These are phyloP conservation scores for Meloidogyne hapla DNA, from an alignment of 1,140 invertebrate genomes.

Conservation along the genomic window DNA sequence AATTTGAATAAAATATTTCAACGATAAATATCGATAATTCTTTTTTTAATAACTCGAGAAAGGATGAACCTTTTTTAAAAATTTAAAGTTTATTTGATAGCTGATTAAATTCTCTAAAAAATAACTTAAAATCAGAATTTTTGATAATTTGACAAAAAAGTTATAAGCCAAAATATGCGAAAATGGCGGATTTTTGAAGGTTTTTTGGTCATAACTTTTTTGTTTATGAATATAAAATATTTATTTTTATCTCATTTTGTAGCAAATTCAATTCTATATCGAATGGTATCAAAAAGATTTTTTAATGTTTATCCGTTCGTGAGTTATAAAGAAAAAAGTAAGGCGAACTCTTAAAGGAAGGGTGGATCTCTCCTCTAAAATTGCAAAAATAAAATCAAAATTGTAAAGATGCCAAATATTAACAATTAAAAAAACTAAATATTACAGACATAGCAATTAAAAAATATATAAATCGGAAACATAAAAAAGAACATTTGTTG, in stretches of 20 bases:
- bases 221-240: not conserved
- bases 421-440: not conserved
- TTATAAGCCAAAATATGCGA: not conserved
- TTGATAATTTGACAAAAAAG: not conserved
- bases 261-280: not conserved
- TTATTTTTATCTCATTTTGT: not conserved
- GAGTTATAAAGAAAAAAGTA: not conserved
- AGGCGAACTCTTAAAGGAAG: not conserved
- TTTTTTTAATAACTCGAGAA: not conserved
- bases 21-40: too few species aligned
- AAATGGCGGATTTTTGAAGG: not conserved
- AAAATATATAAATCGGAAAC: not conserved
- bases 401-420: not conserved
- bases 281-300: not conserved
- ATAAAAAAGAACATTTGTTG: constrained; percentile 7
- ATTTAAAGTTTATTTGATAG: not conserved
- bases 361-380: not conserved
- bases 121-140: not conserved
- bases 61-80: not conserved
- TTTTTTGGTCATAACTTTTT: not conserved
- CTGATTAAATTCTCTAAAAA: not conserved
- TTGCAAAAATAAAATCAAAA: not conserved
- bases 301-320: not conserved
- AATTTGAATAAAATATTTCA: not conserved
- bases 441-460: not conserved